Evolutionary conservation across 2,113 vertebrate genomes (phyloP).

Genomic region (Hystrix brachyura): DNA sequence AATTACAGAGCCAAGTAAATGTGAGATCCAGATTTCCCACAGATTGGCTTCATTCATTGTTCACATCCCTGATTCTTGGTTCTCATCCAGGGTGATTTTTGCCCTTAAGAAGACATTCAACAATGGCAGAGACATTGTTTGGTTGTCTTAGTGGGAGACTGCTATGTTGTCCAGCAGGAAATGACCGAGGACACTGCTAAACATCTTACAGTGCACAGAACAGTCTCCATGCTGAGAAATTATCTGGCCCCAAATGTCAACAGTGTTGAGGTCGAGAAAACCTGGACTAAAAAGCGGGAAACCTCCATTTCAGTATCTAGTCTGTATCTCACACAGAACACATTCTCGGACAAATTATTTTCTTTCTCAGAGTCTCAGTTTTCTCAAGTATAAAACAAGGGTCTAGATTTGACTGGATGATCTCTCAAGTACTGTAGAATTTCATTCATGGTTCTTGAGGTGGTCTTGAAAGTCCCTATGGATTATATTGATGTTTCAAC

Average conservation of each 20-base stretch:
- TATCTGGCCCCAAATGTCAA: background rate
- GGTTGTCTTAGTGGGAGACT: background rate
- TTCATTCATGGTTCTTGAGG: background rate
- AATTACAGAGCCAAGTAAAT: background rate
- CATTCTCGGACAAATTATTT: background rate
- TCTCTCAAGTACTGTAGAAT: background rate
- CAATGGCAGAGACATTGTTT: background rate
- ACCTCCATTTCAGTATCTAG: background rate
- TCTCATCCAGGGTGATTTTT: background rate
- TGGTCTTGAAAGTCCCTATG: background rate
- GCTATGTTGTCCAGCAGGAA: background rate
- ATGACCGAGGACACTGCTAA: background rate
- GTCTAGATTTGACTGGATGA: background rate
- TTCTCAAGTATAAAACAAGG: background rate
- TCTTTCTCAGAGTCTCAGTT: background rate
- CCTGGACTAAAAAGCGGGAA: background rate
- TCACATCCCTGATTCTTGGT: conserved; percentile 25
- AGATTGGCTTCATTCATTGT: background rate
- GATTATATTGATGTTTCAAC: background rate
- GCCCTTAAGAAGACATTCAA: background rate
- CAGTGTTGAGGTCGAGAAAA: background rate
- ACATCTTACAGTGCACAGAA: background rate
- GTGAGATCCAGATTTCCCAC: background rate
- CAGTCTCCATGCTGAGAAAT: background rate
- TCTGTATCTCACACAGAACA: background rate